phyloP scores from a whole-genome alignment of 2,113 vertebrate genomes.

The Tor tambroides region DNA sequence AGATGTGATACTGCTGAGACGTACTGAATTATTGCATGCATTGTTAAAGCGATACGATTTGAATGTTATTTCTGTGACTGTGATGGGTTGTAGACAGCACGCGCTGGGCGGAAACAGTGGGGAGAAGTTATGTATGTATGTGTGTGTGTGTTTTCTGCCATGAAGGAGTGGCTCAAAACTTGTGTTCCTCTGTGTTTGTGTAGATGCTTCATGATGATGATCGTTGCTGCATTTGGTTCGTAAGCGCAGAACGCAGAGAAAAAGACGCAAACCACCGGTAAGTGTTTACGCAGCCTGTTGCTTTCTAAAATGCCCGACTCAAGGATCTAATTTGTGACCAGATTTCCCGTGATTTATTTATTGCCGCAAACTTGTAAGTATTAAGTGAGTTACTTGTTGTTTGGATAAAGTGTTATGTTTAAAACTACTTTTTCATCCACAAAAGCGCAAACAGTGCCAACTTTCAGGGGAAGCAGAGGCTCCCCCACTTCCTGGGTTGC shows the following conservation, averaged over 20 bases:
- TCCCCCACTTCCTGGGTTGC: constrained; percentile 38
- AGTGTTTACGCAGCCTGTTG: constrained; percentile 6
- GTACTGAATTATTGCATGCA: neutral
- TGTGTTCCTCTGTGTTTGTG: constrained; percentile 26
- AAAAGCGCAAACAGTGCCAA: constrained; percentile 32
- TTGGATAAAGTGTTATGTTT: neutral
- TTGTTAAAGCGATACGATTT: neutral
- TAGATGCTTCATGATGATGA: constrained; percentile 42
- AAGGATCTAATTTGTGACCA: neutral
- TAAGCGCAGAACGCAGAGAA: constrained; percentile 7
- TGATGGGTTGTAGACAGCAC: neutral
- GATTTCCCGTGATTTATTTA: neutral
- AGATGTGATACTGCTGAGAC: constrained; percentile 24
- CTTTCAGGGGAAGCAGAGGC: constrained; percentile 38
- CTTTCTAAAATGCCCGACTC: neutral
- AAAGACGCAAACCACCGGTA: constrained; percentile 9
- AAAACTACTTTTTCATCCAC: neutral
- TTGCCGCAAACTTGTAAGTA: neutral
- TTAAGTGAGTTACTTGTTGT: neutral
- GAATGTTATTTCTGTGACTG: neutral
- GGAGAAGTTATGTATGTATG: constrained; percentile 30
- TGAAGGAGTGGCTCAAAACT: constrained; percentile 54
- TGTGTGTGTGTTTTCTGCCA: constrained; percentile 21
- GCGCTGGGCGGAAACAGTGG: constrained; percentile 48
- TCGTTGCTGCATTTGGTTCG: neutral